Base-by-base conservation (phyloP, 2,113 vertebrate species). In the Hemicordylus capensis region DNA sequence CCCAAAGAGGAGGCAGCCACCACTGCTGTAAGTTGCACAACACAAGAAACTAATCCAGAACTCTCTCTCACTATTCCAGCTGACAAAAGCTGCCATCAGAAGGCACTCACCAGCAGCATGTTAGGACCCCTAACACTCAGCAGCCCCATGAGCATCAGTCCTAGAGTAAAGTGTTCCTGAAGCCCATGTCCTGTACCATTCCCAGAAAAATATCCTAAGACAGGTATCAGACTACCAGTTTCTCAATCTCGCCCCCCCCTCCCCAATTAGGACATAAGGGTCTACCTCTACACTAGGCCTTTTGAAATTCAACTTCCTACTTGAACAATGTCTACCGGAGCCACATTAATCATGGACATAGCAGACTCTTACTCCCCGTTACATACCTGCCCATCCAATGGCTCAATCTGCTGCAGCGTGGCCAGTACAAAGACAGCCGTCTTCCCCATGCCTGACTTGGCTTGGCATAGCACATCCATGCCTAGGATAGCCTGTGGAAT, bases 381-480 rank as follows among this genome's bases (percentile, higher is more conserved):
- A 28, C 77, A 82, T 90, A 97, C 97, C 96, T 97, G 97, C 37
- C 97, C 97, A 28, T 96, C 96, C 70, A 97, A 91, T 0, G 97
- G 97, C 84, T 98, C 97, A 85, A 98, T 90, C 82, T 97, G 97
- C 81, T 97, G 97, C 63, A 97, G 89, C 0, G 97, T 97, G 80
- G 97, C 97, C 91, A 97, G 82, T 63, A 98, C 97, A 89, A 98
- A 97, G 85, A 97, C 97, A 0, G 97, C 97, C 0, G 97, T 97
- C 91, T 98, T 97, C 6, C 96, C 97, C 97, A 97, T 97, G 79
- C 97, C 97, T 12, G 97, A 97, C 86, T 97, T 97, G 81, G 97
- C 97, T 93, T 97, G 97, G 89, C 97, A 97, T n/a, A 97, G 94
- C 61, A 97, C 97, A 64, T 98, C 97, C 97, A 97, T 97, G 46